Evolutionary conservation across 2,888 invertebrate species (phyloP), one percentile per base, ranked within the genome.

Genomic region (Plagodis dolabraria): DNA sequence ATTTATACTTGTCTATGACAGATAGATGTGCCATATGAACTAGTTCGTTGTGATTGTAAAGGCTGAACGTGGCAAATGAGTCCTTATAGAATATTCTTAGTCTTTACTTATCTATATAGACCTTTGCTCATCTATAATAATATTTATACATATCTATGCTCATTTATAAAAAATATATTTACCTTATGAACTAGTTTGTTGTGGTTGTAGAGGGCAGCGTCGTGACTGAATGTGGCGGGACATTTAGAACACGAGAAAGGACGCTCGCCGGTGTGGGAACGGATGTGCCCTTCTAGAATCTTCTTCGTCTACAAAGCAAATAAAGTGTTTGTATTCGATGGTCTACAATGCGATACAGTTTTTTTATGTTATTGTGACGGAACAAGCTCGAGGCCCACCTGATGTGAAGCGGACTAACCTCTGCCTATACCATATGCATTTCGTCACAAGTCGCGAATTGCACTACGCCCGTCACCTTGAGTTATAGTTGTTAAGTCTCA

Each of bases 121-220:
- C 4, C 4, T 22, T 22, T 22, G 4, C 4, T 2, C 1, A 22
- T 22, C 22, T 22, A 22, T 22, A 22, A 1, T 22, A 22, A 22
- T 22, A 22, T 22, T 22, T 22, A 22, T 22, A 22, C 22, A 22
- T 22, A 22, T 22, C 22, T 22, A 22, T 22, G 4, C 22, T 1
- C 4, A 22, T 22, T 22, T 38, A 38, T 38, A 9, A 38, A 4
- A 38, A 5, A 38, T 38, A 38, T 4, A 42, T 5, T 42, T 12
- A 60, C 60, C 60, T 60, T 60, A 9, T 89, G 89, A 43, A 89
- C 82, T 0, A 85, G 79, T 5, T 78, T 78, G 64, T 76, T 82
- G 72, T 90, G 89, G 69, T 88, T 89, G 73, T 87, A 86, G 0
- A 88, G 75, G 0, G 88, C 87, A 0, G 88, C 86, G 35, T 81